Percentiles rank a stretch among this genome's conserved stretches.
These are phyloP conservation scores for Passer domesticus DNA, from an alignment of 2,113 vertebrate genomes.

Conservation along the genomic window DNA sequence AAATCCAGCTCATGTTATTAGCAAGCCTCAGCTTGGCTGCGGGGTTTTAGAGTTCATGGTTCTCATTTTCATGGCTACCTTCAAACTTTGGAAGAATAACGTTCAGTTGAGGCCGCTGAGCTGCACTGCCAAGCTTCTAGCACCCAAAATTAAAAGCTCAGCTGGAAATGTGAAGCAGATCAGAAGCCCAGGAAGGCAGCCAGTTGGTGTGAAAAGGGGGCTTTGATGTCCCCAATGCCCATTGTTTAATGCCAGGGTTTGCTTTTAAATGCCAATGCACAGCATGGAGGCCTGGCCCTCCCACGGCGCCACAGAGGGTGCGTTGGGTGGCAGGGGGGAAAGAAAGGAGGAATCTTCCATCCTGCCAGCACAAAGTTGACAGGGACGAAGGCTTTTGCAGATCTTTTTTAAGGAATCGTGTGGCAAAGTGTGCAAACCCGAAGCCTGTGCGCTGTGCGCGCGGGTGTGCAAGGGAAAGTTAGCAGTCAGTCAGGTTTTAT, in stretches of 20 bases:
- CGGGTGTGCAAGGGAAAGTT: constrained; percentile 66
- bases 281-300: constrained; percentile 55
- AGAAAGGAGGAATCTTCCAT: background rate
- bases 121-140: background rate
- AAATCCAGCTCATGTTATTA: background rate
- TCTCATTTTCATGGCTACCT: background rate
- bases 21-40: background rate
- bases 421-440: background rate
- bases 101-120: background rate
- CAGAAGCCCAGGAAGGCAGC: background rate
- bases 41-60: background rate
- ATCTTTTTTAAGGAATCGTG: constrained; percentile 18
- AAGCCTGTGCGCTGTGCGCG: background rate
- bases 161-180: background rate
- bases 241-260: constrained; percentile 44
- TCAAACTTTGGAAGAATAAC: background rate
- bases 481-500: constrained; percentile 83
- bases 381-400: constrained; percentile 15
- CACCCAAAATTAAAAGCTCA: constrained; percentile 45
- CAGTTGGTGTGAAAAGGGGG: background rate
- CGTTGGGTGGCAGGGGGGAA: background rate
- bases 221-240: background rate
- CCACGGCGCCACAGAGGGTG: constrained; percentile 23
- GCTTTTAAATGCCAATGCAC: constrained; percentile 53
- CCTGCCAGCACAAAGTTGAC: background rate